Conservation (phyloP, 2,113 vertebrate species). For the Megalops atlanticus region DNA sequence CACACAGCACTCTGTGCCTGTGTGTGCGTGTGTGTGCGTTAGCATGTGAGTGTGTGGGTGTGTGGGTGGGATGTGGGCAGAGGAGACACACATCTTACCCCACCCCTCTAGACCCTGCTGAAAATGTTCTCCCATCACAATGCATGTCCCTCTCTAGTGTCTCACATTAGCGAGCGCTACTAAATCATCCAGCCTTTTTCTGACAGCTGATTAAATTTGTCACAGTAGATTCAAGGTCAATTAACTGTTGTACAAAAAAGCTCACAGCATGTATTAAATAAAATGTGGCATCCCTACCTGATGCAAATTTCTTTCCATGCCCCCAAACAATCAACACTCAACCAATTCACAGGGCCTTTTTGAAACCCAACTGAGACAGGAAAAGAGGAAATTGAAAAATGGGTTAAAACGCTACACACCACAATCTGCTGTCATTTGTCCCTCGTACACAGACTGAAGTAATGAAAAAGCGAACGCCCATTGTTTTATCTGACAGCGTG, state of each 20-base stretch:
- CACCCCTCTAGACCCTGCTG: not conserved
- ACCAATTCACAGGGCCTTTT: too few relatives aligned
- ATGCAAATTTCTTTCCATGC: too few relatives aligned
- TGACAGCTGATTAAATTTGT: not conserved
- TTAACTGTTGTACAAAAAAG: constrained; percentile 1
- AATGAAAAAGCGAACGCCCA: too few relatives aligned
- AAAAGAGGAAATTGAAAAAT: too few relatives aligned
- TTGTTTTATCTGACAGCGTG: too few relatives aligned
- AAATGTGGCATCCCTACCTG: too few relatives aligned
- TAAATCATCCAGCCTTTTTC: not conserved
- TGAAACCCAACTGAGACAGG: too few relatives aligned
- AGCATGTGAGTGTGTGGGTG: not conserved
- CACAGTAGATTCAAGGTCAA: not conserved
- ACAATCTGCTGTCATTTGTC: too few relatives aligned
- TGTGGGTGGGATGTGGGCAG: not conserved
- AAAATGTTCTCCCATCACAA: not conserved
- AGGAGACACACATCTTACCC: not conserved
- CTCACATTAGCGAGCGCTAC: not conserved
- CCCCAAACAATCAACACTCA: too few relatives aligned
- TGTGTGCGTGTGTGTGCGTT: not conserved
- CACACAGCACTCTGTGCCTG: not conserved
- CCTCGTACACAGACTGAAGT: too few relatives aligned
- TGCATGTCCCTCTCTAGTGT: not conserved
- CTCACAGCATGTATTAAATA: too few relatives aligned
- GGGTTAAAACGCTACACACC: too few relatives aligned